A percentile compares a stretch with the other conserved stretches of the same genome.
phyloP scores from a whole-genome alignment of 2,113 vertebrate genomes.

The Hippoglossus stenolepis region DNA sequence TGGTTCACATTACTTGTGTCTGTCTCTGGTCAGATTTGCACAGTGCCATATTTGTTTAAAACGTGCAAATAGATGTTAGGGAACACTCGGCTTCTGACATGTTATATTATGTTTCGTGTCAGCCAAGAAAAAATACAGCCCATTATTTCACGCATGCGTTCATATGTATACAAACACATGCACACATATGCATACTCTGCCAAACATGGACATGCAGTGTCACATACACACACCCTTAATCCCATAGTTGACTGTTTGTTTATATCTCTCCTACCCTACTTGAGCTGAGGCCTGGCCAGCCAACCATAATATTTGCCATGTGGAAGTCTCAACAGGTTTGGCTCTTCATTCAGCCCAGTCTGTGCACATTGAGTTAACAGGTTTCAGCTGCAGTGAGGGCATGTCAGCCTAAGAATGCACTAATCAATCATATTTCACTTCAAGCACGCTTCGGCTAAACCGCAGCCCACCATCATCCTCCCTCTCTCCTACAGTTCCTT shows the following conservation, averaged over 20 bases:
- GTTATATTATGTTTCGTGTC: constrained; percentile 51
- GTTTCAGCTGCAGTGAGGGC: constrained; percentile 74
- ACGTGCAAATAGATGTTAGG: constrained; percentile 54
- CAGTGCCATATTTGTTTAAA: constrained; percentile 58
- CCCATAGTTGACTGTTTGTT: constrained; percentile 51
- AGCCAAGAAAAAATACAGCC: constrained; percentile 40
- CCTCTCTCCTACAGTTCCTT: constrained; percentile 48
- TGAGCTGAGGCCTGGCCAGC: constrained; percentile 60
- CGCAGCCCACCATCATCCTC: constrained; percentile 53
- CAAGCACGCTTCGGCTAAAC: constrained; percentile 68
- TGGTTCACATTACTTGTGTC: constrained; percentile 21
- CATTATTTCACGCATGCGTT: constrained; percentile 36
- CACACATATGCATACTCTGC: constrained; percentile 31
- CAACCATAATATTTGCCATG: constrained; percentile 75
- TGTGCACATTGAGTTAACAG: constrained; percentile 76
- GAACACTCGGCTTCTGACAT: constrained; percentile 52
- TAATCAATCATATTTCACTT: constrained; percentile 83
- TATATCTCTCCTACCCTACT: constrained; percentile 42
- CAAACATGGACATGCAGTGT: constrained; percentile 52
- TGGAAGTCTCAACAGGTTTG: constrained; percentile 75
- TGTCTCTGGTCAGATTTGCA: constrained; percentile 40
- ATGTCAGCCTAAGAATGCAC: constrained; percentile 71
- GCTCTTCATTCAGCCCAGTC: constrained; percentile 59
- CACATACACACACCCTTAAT: constrained; percentile 43
- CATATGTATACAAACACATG: constrained; percentile 30